Percentiles rank a stretch among this genome's conserved stretches.
Conservation (phyloP, 2,888 invertebrate genomes). For the Hyppa rectilinea region DNA sequence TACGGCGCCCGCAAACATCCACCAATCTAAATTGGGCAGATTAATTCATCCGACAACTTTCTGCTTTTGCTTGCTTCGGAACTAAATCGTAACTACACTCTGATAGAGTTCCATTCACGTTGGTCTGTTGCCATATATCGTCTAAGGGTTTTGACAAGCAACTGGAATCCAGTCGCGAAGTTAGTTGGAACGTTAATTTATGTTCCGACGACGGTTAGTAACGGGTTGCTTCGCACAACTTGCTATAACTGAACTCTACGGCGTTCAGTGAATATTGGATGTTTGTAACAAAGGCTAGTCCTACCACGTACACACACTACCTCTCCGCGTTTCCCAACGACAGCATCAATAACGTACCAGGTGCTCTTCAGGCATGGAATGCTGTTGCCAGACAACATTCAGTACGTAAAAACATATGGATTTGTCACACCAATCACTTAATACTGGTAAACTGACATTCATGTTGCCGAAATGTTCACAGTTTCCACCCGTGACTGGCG, state of each 20-base stretch:
- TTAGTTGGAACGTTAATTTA: conserved; percentile 39
- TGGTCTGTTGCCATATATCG: conserved; percentile 21
- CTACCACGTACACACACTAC: background rate
- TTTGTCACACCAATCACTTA: background rate
- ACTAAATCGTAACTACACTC: background rate
- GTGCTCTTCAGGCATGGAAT: background rate
- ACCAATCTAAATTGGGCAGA: conserved; percentile 64
- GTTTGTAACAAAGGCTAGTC: conserved; percentile 16
- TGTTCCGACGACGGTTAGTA: conserved; percentile 42
- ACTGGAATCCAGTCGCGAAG: conserved; percentile 43
- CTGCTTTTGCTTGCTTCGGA: background rate
- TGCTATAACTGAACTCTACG: conserved; percentile 43
- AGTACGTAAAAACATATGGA: background rate
- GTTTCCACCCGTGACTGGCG: background rate
- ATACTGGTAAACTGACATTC: background rate
- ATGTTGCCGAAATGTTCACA: background rate
- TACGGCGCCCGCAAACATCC: conserved; percentile 48
- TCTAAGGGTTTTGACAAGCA: conserved; percentile 47
- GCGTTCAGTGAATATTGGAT: conserved; percentile 21
- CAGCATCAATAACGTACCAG: background rate
- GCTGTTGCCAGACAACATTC: background rate
- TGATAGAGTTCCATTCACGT: background rate
- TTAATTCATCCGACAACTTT: conserved; percentile 54
- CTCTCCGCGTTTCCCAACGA: background rate
- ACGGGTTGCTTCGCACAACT: conserved; percentile 36